Percentiles rank a stretch among this genome's conserved stretches.
Evolutionary conservation across 2,113 vertebrate species (phyloP).

Genomic region (Chelonoidis abingdonii): DNA sequence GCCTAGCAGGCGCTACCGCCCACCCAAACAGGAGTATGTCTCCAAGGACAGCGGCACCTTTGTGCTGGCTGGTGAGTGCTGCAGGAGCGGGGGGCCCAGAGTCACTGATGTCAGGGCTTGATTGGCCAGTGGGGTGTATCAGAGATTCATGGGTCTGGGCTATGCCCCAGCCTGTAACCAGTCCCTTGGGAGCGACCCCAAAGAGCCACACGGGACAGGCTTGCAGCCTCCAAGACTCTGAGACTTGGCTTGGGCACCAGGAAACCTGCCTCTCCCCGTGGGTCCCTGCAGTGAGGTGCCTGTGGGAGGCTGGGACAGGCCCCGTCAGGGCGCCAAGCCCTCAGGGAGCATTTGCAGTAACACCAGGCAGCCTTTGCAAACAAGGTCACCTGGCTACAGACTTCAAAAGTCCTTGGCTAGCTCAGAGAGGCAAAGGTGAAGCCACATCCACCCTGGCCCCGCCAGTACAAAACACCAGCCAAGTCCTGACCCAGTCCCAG

Average conservation of each 20-base stretch:
- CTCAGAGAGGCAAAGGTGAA: no score
- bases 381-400: no score
- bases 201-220: not conserved
- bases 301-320: no score
- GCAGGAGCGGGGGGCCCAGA: no score
- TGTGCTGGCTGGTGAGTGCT: constrained; percentile 79
- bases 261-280: not conserved
- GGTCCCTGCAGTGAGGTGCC: not conserved
- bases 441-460: no score
- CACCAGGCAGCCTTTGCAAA: no score
- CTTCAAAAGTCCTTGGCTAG: no score
- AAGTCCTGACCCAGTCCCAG: no score
- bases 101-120: not conserved
- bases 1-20: not conserved
- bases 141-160: not conserved
- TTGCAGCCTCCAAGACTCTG: not conserved
- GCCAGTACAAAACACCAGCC: no score
- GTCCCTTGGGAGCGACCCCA: not conserved
- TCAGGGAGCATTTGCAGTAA: no score
- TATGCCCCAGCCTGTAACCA: not conserved
- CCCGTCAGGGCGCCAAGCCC: no score
- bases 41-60: constrained; percentile 71
- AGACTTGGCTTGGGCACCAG: not conserved
- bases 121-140: no score
- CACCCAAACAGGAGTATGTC: not conserved